These are phyloP conservation scores for Centrocercus urophasianus DNA, from an alignment of 2,113 vertebrate genomes.

Conservation along the genomic window DNA sequence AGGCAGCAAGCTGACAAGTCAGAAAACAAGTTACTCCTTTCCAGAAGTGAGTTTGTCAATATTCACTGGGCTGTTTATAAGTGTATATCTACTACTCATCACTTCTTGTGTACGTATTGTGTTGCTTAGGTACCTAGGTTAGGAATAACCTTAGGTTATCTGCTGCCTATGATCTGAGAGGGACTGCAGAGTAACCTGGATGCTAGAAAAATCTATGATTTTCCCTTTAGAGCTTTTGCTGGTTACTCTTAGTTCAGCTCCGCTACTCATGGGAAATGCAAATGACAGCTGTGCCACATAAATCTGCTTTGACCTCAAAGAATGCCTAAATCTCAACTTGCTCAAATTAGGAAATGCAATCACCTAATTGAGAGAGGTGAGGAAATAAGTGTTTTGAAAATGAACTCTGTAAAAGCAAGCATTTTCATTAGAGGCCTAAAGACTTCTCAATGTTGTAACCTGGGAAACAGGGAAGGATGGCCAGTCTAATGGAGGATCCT, in stretches of 20 bases:
- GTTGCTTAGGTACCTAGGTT: background rate
- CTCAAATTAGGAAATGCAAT: background rate
- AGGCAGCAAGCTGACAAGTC: background rate
- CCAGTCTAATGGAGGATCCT: background rate
- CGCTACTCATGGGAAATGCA: background rate
- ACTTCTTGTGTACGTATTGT: background rate
- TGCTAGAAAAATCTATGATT: background rate
- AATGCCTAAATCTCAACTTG: background rate
- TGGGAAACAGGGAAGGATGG: background rate
- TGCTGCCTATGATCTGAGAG: background rate
- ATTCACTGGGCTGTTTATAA: background rate
- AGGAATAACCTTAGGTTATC: background rate
- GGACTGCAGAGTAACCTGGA: background rate
- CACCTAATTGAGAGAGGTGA: background rate
- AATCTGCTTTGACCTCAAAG: background rate
- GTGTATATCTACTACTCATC: background rate
- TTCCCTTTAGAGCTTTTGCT: background rate
- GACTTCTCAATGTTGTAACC: background rate
- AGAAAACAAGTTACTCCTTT: background rate
- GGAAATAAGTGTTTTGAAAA: background rate
- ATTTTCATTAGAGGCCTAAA: background rate
- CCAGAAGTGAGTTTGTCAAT: background rate
- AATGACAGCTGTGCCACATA: background rate
- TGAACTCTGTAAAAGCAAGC: background rate
- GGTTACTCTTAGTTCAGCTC: background rate